Conservation (phyloP, 2,113 vertebrate genomes). For the Cygnus buccinator region DNA sequence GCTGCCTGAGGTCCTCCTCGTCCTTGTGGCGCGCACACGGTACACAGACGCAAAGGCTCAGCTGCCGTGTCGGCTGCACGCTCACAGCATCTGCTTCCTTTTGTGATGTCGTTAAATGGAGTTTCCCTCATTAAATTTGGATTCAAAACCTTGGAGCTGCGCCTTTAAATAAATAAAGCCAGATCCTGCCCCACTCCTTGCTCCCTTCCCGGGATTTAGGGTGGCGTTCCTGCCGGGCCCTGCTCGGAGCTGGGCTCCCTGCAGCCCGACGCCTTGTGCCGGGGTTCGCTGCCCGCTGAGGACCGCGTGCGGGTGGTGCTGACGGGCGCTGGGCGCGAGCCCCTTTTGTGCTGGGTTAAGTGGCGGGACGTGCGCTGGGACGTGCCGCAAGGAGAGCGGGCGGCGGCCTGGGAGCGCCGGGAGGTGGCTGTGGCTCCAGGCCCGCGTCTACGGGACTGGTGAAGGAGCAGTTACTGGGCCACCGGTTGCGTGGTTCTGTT, state of each 20-base stretch:
- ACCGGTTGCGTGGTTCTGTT: no score
- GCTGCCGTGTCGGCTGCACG: not conserved
- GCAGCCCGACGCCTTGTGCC: accelerated
- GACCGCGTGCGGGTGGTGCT: no score
- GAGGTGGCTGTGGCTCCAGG: not conserved
- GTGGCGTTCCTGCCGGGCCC: accelerated
- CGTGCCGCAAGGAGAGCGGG: not conserved
- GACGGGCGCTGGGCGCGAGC: no score
- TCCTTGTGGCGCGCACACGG: not conserved
- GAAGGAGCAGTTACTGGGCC: not conserved
- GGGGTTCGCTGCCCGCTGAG: no score
- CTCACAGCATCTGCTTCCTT: not conserved
- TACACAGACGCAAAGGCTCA: not conserved
- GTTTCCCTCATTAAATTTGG: not conserved
- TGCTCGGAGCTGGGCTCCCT: not conserved
- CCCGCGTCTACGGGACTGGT: not conserved
- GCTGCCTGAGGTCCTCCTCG: not conserved
- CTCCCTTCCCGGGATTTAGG: not conserved
- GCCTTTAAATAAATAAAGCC: not conserved
- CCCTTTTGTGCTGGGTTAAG: not conserved
- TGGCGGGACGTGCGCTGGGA: accelerated
- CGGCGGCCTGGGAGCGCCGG: not conserved
- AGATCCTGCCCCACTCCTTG: not conserved
- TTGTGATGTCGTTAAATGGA: not conserved
- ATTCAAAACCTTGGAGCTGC: not conserved